These are phyloP conservation scores for Diceros bicornis DNA, from an alignment of 2,797 vertebrate species.

Conservation along the genomic window DNA sequence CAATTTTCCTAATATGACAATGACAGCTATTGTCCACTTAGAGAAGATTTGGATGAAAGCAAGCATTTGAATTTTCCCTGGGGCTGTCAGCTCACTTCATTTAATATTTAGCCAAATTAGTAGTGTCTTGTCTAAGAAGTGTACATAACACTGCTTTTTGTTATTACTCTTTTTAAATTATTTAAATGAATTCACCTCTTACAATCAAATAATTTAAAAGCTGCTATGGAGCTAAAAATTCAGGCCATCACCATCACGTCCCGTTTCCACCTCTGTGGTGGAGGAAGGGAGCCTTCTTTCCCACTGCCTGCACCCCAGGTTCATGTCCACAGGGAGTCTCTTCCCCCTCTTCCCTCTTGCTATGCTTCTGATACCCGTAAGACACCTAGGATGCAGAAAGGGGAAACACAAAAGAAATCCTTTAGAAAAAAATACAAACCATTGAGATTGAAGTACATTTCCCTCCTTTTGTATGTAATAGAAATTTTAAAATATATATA, in stretches of 20 bases:
- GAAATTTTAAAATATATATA: background rate
- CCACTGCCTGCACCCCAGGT: background rate
- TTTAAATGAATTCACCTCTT: slow-evolving; percentile 41
- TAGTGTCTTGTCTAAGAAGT: slow-evolving; percentile 14
- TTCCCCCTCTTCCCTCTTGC: background rate
- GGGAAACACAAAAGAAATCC: background rate
- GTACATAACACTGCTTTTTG: background rate
- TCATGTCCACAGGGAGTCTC: background rate
- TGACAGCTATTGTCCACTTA: slow-evolving; percentile 42
- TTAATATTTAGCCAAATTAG: slow-evolving; percentile 52
- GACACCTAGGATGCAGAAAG: background rate
- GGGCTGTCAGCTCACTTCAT: background rate
- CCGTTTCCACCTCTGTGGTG: background rate
- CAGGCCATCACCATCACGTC: background rate
- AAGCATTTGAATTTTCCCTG: slow-evolving; percentile 42
- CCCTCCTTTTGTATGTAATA: background rate
- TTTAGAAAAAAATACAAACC: background rate
- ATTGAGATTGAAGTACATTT: background rate
- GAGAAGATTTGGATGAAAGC: slow-evolving; percentile 14
- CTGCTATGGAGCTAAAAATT: background rate
- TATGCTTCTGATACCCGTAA: background rate
- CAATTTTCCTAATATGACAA: slow-evolving; percentile 57
- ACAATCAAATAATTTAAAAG: slow-evolving; percentile 30
- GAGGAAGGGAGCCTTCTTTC: background rate
- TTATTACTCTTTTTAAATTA: background rate